Conservation (phyloP, 2,888 invertebrate genomes). For the Empis livida region DNA sequence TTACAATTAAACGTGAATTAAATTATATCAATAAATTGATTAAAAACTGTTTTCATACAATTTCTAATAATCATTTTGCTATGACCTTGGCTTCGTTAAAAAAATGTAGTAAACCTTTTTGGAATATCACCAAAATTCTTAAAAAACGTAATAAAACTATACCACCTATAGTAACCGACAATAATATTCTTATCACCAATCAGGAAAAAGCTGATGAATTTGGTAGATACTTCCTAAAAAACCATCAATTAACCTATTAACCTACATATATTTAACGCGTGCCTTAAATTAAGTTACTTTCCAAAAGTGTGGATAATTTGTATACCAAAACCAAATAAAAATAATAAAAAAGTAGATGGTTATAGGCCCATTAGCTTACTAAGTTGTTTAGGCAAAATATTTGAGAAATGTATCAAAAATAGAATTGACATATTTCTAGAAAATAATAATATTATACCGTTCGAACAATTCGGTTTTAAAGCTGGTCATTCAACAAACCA, state of each 20-base stretch:
- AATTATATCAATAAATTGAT: too few species aligned
- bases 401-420: not conserved
- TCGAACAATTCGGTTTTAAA: not conserved
- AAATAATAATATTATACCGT: not conserved
- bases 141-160: not conserved
- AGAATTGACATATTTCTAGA: not conserved
- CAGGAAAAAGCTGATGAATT: not conserved
- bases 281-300: not conserved
- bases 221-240: not conserved
- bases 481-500: not conserved
- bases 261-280: not conserved
- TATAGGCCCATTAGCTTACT: not conserved
- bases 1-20: not conserved
- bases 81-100: too few species aligned
- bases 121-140: not conserved
- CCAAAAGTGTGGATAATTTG: not conserved
- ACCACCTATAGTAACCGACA: not conserved
- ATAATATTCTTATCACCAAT: not conserved
- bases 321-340: not conserved
- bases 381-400: not conserved
- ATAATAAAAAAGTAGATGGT: not conserved
- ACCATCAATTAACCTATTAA: not conserved
- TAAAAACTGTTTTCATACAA: too few species aligned
- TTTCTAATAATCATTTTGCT: too few species aligned
- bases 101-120: not conserved